These are phyloP conservation scores for Leptothorax acervorum DNA, from an alignment of 2,888 invertebrate genomes.

Conservation along the genomic window DNA sequence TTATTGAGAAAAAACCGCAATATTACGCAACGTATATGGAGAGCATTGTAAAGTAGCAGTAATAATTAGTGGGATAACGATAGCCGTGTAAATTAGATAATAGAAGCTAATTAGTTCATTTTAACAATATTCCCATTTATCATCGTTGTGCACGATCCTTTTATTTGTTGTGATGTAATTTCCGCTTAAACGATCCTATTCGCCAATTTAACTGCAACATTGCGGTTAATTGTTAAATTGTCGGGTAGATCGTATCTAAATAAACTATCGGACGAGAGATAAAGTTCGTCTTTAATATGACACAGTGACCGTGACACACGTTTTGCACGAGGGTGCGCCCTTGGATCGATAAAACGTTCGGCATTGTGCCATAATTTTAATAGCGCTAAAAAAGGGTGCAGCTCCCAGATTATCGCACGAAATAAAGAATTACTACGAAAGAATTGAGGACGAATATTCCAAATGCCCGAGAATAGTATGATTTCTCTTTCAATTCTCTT, in stretches of 20 bases:
- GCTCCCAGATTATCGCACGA: not conserved
- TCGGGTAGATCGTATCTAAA: not conserved
- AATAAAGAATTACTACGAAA: not conserved
- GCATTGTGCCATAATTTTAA: not conserved
- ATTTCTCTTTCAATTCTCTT: too few relatives aligned
- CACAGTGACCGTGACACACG: slow-evolving; percentile 48
- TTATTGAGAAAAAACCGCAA: not conserved
- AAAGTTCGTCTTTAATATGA: not conserved
- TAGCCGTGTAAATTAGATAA: not conserved
- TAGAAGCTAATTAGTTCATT: not conserved
- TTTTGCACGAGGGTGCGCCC: slow-evolving; percentile 35
- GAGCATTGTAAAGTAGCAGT: not conserved
- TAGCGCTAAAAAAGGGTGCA: not conserved
- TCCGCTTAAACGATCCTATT: not conserved
- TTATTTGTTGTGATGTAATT: slow-evolving; percentile 4
- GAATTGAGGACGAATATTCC: not conserved
- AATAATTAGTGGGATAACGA: not conserved
- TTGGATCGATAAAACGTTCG: slow-evolving; percentile 52
- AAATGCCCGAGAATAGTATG: not conserved
- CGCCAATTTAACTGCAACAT: not conserved
- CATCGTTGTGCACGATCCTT: not conserved
- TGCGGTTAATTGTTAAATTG: slow-evolving; percentile 26
- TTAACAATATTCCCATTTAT: not conserved
- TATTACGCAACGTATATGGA: not conserved
- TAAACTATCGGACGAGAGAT: not conserved